Evolutionary conservation across 2,888 invertebrate genomes (phyloP).

Genomic region (Andrena fulva): DNA sequence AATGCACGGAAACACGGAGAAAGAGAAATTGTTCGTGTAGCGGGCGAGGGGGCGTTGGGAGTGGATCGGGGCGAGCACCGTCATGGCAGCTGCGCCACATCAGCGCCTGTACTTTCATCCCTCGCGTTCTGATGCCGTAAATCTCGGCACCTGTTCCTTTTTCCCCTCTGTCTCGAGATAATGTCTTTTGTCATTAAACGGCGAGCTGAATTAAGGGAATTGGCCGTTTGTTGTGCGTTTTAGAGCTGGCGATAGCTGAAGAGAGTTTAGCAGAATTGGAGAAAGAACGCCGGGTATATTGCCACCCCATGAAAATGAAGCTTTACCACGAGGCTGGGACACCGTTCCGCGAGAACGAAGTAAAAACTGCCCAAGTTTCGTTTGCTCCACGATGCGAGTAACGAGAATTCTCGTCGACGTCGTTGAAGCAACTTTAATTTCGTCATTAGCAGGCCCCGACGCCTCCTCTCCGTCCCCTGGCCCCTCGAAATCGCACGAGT

Average conservation of each 20-base stretch:
- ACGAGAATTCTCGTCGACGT: slow-evolving; percentile 44
- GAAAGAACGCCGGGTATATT: neutral
- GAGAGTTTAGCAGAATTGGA: neutral
- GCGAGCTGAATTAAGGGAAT: too few species aligned
- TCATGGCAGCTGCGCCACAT: slow-evolving; percentile 18
- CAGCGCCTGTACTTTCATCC: slow-evolving; percentile 24
- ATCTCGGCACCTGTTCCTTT: slow-evolving; percentile 16
- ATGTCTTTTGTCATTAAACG: too few species aligned
- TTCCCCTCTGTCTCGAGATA: neutral
- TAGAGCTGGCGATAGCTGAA: neutral
- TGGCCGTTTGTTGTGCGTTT: neutral
- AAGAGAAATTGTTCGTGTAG: slow-evolving; percentile 71
- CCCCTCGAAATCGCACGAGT: slow-evolving; percentile 26
- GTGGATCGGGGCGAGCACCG: neutral
- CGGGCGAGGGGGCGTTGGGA: slow-evolving; percentile 17
- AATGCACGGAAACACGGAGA: slow-evolving; percentile 48
- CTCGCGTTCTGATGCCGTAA: slow-evolving; percentile 8
- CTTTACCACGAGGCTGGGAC: neutral
- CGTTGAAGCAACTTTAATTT: slow-evolving; percentile 50
- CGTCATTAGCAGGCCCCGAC: slow-evolving; percentile 42
- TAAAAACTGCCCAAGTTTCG: slow-evolving; percentile 17
- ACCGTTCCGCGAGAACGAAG: neutral
- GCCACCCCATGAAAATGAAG: neutral
- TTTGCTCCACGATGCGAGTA: slow-evolving; percentile 25
- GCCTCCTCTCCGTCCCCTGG: neutral